Base-by-base conservation (phyloP, 2,113 vertebrate genomes). In the Athene cunicularia region DNA sequence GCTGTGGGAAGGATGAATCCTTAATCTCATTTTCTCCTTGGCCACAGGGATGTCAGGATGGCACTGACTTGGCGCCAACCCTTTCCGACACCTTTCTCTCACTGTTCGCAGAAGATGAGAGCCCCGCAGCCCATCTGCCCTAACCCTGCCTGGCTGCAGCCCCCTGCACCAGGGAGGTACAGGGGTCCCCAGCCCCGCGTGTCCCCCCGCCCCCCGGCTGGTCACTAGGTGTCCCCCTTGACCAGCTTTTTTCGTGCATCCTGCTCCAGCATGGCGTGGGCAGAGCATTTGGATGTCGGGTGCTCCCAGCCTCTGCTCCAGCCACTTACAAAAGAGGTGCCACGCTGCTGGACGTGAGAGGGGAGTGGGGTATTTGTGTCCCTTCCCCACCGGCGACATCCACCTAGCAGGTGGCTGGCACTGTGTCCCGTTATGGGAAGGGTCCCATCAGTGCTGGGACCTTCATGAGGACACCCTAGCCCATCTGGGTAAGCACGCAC, bases 151-250 rank as follows among this genome's bases (percentile, higher is more conserved):
- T 11, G 58, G 45, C 47, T 73, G 45, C 39, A 67, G 11, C 12
- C 11, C 30, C 28, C 90, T 8, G 14, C 8, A 37, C 33, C 6
- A 4, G 21, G 23, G 33, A 21, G 26, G 6, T 21, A 19, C 12
- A 21, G 30, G 13, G 0, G 4, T n/a, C 9, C 28, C 15, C 2
- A 8, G 27, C 21, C 27, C 28, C 6, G 59, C 15, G 7, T 2
- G 22, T 13, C 26, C 9, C 26, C 14, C 33, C 17, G 17, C 43
- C 27, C 43, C 24, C 24, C 3, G 16, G 32, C 39, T 50, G 59
- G 52, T 81, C 97, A 76, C 95, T 94, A 97, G 96, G n/a, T 95
- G 97, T 95, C 97, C 81, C 77, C 41, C 70, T 90, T 43, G 50
- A 67, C 89, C 81, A 58, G 49, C 33, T 41, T 79, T 97, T 95